These are phyloP conservation scores for Agriotes lineatus DNA, from an alignment of 2,888 invertebrate genomes.

Conservation along the genomic window DNA sequence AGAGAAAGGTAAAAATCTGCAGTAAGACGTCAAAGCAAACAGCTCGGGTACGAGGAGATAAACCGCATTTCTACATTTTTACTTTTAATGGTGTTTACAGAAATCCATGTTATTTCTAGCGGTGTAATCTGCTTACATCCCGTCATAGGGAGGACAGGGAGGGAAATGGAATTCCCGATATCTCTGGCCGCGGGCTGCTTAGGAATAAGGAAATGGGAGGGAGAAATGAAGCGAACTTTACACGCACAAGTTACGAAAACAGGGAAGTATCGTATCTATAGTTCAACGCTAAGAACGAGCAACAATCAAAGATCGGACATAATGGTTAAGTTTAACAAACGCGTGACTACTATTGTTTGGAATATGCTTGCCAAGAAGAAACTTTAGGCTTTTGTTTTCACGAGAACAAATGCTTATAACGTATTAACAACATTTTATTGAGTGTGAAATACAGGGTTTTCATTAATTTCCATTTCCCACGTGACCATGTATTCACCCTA, in stretches of 20 bases:
- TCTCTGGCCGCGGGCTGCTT: conserved; percentile 47
- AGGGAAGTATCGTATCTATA: conserved; percentile 28
- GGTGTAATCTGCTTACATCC: conserved; percentile 52
- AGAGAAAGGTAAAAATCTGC: conserved; percentile 7
- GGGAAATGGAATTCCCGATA: conserved; percentile 51
- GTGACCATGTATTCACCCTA: no score
- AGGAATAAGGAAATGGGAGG: conserved; percentile 49
- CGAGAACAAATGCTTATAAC: no score
- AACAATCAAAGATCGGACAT: conserved; percentile 25
- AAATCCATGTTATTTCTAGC: conserved; percentile 52
- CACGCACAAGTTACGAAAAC: conserved; percentile 47
- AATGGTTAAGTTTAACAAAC: conserved; percentile 5
- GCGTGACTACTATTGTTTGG: conserved; percentile 5
- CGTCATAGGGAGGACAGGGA: conserved; percentile 42
- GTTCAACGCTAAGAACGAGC: conserved; percentile 25
- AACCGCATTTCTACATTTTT: conserved; percentile 48
- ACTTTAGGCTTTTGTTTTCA: not conserved
- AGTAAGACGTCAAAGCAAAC: conserved; percentile 14
- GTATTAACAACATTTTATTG: no score
- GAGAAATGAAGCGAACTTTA: conserved; percentile 52
- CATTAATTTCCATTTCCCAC: no score
- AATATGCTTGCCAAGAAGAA: no score
- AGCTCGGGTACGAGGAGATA: conserved; percentile 30
- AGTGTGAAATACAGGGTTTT: no score
- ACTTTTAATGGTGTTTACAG: conserved; percentile 52